Evolutionary conservation across 2,113 vertebrate species (phyloP).

Genomic region (Pelecanoides urinatrix): DNA sequence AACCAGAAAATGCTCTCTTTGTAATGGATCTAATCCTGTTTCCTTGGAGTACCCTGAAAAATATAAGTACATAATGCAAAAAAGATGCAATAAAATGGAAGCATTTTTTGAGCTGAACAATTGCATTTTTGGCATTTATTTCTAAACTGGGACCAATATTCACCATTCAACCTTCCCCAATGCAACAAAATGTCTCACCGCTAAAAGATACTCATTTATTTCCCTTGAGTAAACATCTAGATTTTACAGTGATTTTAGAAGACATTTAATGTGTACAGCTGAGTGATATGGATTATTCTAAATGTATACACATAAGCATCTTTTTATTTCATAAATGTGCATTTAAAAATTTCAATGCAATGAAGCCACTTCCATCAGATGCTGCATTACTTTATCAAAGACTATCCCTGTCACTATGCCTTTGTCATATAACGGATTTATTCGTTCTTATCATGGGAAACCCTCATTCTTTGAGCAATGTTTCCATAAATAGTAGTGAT

Average conservation of each 20-base stretch:
- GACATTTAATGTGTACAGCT: neutral
- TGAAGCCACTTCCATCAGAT: neutral
- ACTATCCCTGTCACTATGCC: neutral
- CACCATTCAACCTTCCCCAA: neutral
- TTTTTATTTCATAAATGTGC: neutral
- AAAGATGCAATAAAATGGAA: neutral
- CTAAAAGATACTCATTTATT: neutral
- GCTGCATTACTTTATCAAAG: neutral
- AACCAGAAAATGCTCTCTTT: slow-evolving; percentile 94
- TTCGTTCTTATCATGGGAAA: neutral
- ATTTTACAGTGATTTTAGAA: neutral
- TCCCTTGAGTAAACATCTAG: neutral
- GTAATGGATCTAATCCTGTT: slow-evolving; percentile 96
- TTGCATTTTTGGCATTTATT: neutral
- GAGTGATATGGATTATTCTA: neutral
- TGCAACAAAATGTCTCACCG: neutral
- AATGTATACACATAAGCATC: neutral
- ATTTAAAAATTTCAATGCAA: neutral
- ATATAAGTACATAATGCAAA: neutral
- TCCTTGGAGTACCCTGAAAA: slow-evolving; percentile 87
- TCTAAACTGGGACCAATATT: neutral
- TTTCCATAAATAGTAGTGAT: neutral
- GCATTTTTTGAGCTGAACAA: neutral
- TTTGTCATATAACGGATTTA: neutral
- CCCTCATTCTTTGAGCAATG: neutral